Conservation (phyloP, 2,888 invertebrate species). For the Malachius bipustulatus region DNA sequence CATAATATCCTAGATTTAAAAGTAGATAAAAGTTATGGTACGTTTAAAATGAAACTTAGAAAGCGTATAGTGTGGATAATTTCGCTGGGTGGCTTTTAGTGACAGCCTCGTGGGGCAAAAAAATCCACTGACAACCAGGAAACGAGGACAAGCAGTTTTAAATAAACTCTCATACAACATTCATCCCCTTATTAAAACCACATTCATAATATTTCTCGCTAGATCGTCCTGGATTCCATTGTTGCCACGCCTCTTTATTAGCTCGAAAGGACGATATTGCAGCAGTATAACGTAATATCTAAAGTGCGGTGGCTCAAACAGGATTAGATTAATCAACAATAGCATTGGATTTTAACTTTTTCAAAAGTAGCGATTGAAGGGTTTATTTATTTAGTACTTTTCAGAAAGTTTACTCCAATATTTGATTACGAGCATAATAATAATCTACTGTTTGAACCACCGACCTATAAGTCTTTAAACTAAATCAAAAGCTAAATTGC, state of each 20-base stretch:
- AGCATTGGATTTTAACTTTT: no score
- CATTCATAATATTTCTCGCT: slow-evolving; percentile 21
- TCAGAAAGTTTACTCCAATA: no score
- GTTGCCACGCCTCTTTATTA: slow-evolving; percentile 16
- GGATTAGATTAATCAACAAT: no score
- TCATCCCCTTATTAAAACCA: slow-evolving; percentile 15
- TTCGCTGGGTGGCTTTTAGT: slow-evolving; percentile 2
- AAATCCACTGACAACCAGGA: slow-evolving; percentile 27
- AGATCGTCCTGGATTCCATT: slow-evolving; percentile 35
- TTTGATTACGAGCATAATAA: no score
- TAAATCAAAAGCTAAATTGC: no score
- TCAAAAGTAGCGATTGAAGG: no score
- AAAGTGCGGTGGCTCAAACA: no score
- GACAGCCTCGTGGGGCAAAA: slow-evolving; percentile 19
- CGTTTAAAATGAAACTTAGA: background rate
- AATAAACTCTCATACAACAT: slow-evolving; percentile 28
- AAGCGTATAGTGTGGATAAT: slow-evolving; percentile 1
- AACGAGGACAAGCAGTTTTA: slow-evolving; percentile 36
- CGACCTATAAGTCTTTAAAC: no score
- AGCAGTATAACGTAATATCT: no score
- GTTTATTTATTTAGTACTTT: no score
- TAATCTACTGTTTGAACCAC: no score
- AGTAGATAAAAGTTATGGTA: slow-evolving; percentile 1
- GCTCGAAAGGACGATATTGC: no score
- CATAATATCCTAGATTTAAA: background rate